A percentile compares a stretch with the other conserved stretches of the same genome.
Evolutionary conservation across 1,140 invertebrate species (phyloP).

Genomic region (Cotesia vestalis): DNA sequence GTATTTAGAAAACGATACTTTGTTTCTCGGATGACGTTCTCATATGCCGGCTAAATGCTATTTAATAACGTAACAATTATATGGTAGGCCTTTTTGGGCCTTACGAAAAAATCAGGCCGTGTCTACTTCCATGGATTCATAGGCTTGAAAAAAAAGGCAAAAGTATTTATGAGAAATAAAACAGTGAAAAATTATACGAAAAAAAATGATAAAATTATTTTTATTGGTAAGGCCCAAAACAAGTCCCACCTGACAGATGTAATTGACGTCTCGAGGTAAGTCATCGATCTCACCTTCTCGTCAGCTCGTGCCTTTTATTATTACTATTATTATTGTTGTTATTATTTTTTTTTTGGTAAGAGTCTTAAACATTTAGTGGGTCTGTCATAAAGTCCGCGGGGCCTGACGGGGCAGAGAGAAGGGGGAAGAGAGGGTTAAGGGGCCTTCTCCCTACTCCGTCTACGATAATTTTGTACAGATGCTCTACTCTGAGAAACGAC

Average conservation of each 20-base stretch:
- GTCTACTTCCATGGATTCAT: too few species aligned
- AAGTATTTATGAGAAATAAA: slow-evolving; percentile 30
- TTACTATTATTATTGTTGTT: too few species aligned
- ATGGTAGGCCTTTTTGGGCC: slow-evolving; percentile 54
- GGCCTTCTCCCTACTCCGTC: too few species aligned
- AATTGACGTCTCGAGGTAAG: slow-evolving; percentile 30
- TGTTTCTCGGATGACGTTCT: slow-evolving; percentile 36
- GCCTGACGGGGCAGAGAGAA: background rate
- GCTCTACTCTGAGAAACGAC: slow-evolving; percentile 24
- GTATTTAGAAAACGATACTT: slow-evolving; percentile 19
- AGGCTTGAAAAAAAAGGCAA: too few species aligned
- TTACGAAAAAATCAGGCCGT: slow-evolving; percentile 22
- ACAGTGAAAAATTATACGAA: slow-evolving; percentile 50
- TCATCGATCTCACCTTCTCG: too few species aligned
- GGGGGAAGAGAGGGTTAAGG: too few species aligned
- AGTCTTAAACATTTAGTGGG: too few species aligned
- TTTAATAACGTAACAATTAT: slow-evolving; percentile 67
- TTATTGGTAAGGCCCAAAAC: too few species aligned
- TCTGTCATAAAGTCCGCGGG: slow-evolving; percentile 22
- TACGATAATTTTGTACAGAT: slow-evolving; percentile 39
- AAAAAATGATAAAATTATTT: slow-evolving; percentile 19
- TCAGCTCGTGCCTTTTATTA: too few species aligned
- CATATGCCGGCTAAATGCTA: slow-evolving; percentile 51
- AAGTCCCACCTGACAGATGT: slow-evolving; percentile 3
- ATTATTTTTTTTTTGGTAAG: too few species aligned